Evolutionary conservation across 1,140 invertebrate species (phyloP), one percentile per base, ranked within the genome.

Genomic region (Cotesia vestalis): DNA sequence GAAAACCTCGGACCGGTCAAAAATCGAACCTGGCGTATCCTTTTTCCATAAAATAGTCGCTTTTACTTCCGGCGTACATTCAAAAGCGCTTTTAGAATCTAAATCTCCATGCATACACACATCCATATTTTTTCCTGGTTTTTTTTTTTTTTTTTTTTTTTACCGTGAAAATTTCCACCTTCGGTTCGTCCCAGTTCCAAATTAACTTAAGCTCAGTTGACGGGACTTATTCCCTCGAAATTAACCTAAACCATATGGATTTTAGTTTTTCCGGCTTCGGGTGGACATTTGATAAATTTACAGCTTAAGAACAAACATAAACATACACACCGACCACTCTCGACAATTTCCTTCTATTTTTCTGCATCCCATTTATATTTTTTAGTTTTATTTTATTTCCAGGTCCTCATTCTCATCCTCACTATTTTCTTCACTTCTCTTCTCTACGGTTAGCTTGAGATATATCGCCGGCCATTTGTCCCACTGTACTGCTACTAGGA

Each of bases 401-500:
- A 12, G 35, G 27, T 52, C 51, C 63, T 64, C 69, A 60, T 34
- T 35, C 27, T 35, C 53, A 51, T 52, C 51, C 63, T 64, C 69
- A 60, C 51, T 52, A 52, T 67, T 67, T 67, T 66, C 70, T 66
- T 66, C 14, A 72, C 52, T 66, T 34, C 55, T 35, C 64, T 55
- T 34, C 55, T 35, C 64, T 55, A 59, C 57, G 55, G 55, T 72
- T 67, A 67, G 67, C 71, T 64, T 67, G 64, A 72, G 52, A 72
- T 67, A 67, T 72, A 72, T 67, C 55, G 63, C 36, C 17, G 17
- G 55, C 71, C 64, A 72, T 72, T 72, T 72, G 71, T 72, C 64
- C 62, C 11, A 51, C 62, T 60, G 69, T 74, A 74, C 74, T 68
- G 40, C 40, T 46, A 69, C 68, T 68, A 64, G 71, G 77, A 79